A percentile compares a stretch with the other conserved stretches of the same genome.
Evolutionary conservation across 2,113 vertebrate genomes (phyloP).

Genomic region (Laticauda laticaudata): DNA sequence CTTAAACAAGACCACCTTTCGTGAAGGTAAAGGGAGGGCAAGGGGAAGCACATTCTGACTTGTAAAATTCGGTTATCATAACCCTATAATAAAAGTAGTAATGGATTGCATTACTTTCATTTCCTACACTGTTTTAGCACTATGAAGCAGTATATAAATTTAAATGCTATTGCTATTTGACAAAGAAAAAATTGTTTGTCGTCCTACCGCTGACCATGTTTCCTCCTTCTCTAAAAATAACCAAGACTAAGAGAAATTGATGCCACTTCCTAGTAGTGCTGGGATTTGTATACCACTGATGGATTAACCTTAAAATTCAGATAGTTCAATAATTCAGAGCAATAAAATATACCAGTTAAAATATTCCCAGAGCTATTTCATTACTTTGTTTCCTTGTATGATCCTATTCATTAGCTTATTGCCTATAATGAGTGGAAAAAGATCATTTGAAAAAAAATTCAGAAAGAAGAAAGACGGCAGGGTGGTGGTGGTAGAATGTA

Average conservation of each 20-base stretch:
- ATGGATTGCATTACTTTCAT: not conserved
- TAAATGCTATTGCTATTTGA: not conserved
- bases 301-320: not conserved
- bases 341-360: not conserved
- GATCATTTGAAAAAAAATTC: not conserved
- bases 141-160: not conserved
- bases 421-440: not conserved
- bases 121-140: not conserved
- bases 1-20: not conserved
- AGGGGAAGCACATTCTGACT: not conserved
- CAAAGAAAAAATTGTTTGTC: not conserved
- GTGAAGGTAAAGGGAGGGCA: not conserved
- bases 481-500: not conserved
- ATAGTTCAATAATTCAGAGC: not conserved
- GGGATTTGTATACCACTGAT: not conserved
- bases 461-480: not conserved
- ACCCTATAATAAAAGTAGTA: not conserved
- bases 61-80: not conserved
- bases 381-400: not conserved
- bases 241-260: not conserved
- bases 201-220: not conserved
- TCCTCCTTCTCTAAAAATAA: not conserved
- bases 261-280: not conserved
- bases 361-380: not conserved
- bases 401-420: not conserved